Evolutionary conservation across 2,113 vertebrate species (phyloP).

Genomic region (Carollia perspicillata): DNA sequence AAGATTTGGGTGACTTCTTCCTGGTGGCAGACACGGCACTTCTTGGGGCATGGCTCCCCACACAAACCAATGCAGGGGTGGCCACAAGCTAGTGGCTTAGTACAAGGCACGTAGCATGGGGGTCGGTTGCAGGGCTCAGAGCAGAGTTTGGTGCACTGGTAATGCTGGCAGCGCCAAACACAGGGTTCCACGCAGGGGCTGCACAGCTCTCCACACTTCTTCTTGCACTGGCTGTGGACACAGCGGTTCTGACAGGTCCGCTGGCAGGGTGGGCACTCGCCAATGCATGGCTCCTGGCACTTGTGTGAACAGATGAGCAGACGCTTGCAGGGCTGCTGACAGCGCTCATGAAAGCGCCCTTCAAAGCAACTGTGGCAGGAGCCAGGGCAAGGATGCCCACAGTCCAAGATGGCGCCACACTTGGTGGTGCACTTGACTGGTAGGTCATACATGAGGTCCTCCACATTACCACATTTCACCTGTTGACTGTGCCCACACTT

Average conservation of each 20-base stretch:
- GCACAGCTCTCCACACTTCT: constrained; percentile 88
- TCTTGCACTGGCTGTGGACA: constrained; percentile 90
- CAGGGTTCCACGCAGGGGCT: constrained; percentile 90
- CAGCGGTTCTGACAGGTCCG: constrained; percentile 88
- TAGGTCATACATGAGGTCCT: constrained; percentile 31
- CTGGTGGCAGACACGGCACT: constrained; percentile 88
- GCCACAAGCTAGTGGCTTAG: constrained; percentile 83
- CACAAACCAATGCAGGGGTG: constrained; percentile 93
- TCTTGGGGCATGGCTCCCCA: constrained; percentile 91
- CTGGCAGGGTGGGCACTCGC: constrained; percentile 87
- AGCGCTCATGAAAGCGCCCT: constrained; percentile 88
- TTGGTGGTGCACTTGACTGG: constrained; percentile 77
- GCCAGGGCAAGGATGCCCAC: constrained; percentile 89
- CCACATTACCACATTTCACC: constrained; percentile 80
- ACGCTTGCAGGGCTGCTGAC: constrained; percentile 81
- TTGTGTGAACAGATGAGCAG: constrained; percentile 91
- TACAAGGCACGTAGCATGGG: constrained; percentile 87
- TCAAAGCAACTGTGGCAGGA: constrained; percentile 87
- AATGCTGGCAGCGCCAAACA: constrained; percentile 89
- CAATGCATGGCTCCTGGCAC: constrained; percentile 88
- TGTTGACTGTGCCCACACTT: constrained; percentile 87
- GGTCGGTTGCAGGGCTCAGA: constrained; percentile 90
- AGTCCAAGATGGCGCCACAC: constrained; percentile 84
- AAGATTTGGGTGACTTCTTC: constrained; percentile 92
- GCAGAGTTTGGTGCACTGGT: constrained; percentile 89